These are phyloP conservation scores for Borostomias antarcticus DNA, from an alignment of 2,797 vertebrate species.

Conservation along the genomic window DNA sequence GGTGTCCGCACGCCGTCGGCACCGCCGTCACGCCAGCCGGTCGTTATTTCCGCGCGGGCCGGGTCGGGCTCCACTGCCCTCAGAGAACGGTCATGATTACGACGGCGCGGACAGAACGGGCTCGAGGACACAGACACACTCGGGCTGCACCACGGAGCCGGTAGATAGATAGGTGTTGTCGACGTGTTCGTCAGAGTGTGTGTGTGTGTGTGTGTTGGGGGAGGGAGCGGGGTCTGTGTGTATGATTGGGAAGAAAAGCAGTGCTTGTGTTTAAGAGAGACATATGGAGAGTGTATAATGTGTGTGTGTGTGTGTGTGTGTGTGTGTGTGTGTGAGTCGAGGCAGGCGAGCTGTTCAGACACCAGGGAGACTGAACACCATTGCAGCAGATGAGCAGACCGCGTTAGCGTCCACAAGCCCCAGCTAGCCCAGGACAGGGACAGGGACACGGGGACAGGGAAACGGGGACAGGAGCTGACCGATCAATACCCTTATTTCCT, in stretches of 20 bases:
- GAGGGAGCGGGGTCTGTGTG: too few relatives aligned
- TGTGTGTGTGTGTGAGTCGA: neutral
- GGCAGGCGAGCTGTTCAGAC: neutral
- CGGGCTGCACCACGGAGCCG: slow-evolving; percentile 33
- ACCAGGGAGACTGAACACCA: neutral
- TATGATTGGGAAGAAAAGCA: too few relatives aligned
- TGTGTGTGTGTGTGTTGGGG: neutral
- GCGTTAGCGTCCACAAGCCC: neutral
- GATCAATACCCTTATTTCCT: slow-evolving; percentile 50
- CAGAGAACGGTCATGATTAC: slow-evolving; percentile 66
- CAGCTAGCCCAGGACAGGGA: neutral
- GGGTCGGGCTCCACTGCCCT: slow-evolving; percentile 59
- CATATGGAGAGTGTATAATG: too few relatives aligned
- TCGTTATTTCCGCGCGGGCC: too few relatives aligned
- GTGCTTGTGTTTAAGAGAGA: too few relatives aligned
- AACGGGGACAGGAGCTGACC: neutral
- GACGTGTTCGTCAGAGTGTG: too few relatives aligned
- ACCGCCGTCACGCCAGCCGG: too few relatives aligned
- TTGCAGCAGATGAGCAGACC: slow-evolving; percentile 6
- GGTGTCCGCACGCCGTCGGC: too few relatives aligned
- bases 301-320: neutral
- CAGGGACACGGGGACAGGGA: neutral
- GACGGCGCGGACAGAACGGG: slow-evolving; percentile 47
- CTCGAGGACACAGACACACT: slow-evolving; percentile 35
- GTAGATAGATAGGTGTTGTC: slow-evolving; percentile 15